phyloP scores from a whole-genome alignment of 2,797 vertebrate species.

The Myotis planiceps region DNA sequence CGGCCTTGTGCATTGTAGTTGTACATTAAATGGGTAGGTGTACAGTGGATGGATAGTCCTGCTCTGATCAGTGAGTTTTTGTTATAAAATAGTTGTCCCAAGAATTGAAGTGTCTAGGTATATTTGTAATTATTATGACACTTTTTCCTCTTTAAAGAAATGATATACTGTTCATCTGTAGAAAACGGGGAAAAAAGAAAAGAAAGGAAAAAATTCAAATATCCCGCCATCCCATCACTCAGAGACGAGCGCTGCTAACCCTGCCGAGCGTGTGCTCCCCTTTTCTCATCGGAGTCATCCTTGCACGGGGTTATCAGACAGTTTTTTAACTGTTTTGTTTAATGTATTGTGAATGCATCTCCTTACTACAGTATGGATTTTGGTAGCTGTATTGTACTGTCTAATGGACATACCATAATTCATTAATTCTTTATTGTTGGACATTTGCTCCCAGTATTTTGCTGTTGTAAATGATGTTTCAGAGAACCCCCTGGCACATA shows the following conservation, averaged over 20 bases:
- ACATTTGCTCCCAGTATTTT: neutral
- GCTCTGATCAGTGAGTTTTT: neutral
- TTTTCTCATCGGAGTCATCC: neutral
- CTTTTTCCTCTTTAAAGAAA: neutral
- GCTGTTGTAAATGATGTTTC: neutral
- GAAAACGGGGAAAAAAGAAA: neutral
- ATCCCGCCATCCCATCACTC: neutral
- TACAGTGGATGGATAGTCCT: rapidly evolving
- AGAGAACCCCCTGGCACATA: neutral
- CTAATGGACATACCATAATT: neutral
- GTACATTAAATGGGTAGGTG: no score
- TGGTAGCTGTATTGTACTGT: neutral
- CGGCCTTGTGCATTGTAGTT: no score
- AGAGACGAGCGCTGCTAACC: neutral
- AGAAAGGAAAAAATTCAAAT: neutral
- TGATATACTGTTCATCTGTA: neutral
- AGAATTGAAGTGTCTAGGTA: neutral
- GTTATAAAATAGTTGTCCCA: neutral
- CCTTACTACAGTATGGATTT: neutral
- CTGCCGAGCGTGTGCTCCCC: neutral
- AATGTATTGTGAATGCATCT: neutral
- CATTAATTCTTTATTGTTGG: neutral
- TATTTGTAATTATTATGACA: neutral
- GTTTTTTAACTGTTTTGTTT: neutral
- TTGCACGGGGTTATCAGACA: neutral